A percentile compares a stretch with the other conserved stretches of the same genome.
These are phyloP conservation scores for Spheniscus humboldti DNA, from an alignment of 2,797 vertebrate genomes.

Conservation along the genomic window DNA sequence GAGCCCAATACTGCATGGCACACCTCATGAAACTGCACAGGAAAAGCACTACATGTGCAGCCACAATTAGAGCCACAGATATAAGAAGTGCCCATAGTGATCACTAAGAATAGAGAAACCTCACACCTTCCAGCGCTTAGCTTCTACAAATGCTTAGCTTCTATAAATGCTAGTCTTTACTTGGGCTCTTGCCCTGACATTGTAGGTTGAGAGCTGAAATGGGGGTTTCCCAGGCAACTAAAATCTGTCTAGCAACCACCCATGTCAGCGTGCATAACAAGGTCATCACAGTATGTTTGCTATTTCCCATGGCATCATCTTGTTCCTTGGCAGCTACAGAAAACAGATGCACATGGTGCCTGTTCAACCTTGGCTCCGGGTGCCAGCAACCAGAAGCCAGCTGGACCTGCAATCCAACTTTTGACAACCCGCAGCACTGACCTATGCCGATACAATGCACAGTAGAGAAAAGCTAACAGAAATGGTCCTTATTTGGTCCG, in stretches of 20 bases:
- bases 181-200: not conserved
- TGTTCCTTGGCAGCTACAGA: constrained; percentile 45
- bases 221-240: constrained; percentile 52
- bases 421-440: not conserved
- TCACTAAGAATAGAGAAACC: constrained; percentile 25
- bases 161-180: constrained; percentile 16
- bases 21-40: not conserved
- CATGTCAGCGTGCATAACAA: not conserved
- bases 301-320: constrained; percentile 33
- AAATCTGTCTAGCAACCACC: constrained; percentile 48
- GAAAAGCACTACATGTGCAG: not conserved
- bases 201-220: constrained; percentile 19
- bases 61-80: not conserved
- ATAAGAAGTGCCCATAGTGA: not conserved
- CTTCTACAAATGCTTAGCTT: constrained; percentile 13
- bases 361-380: not conserved
- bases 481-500: not conserved
- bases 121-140: constrained; percentile 1
- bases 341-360: constrained; percentile 10
- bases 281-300: constrained; percentile 27
- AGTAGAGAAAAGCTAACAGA: not conserved
- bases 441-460: not conserved
- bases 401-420: not conserved
- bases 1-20: not conserved
- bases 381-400: constrained; percentile 3